Base-by-base conservation (phyloP, 1,140 invertebrate genomes). In the Schlechtendalia chinensis region DNA sequence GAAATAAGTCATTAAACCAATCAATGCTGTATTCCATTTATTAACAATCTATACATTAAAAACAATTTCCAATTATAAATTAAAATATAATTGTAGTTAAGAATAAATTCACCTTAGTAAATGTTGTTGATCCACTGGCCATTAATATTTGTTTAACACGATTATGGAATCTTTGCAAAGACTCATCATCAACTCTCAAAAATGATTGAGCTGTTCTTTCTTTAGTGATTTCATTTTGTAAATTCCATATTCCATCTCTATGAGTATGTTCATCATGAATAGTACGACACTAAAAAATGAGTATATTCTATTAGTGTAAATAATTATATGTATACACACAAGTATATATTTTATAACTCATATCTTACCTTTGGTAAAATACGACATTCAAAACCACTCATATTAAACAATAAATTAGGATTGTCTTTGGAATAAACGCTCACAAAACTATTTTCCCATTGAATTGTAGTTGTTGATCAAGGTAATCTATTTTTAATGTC, bases 341-440 rank as follows among this genome's bases (percentile, higher is more conserved):
- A n/a, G n/a, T n/a, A n/a, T n/a, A n/a, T n/a, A n/a, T n/a, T n/a
- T n/a, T n/a, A n/a, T n/a, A n/a, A n/a, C n/a, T n/a, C n/a, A 17
- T n/a, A n/a, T 32, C 63, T 82, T 61, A 81, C 90, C 86, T 99
- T 99, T 5, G 98, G 98, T 82, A 99, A 86, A 84, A 99, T 99
- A 69, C 98, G 90, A 85, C 98, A 99, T 85, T 99, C 98, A 87
- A 99, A 99, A 17, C 98, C 98, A 86, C 93, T 94, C 98, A 99
- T 99, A 85, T 99, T 99, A 86, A 99, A 99, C 5, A 99, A 85
- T 11, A 99, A 86, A 88, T 99, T 99, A 0, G 98, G 98, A 88
- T 99, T 99, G 85, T 99, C 98, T 85, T 99, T 99, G 47, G 96
- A 98, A 86, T 99, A 99, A 0, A 98, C 98, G 29, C 96, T 99